Percentiles rank a stretch among this genome's conserved stretches.
phyloP scores from a whole-genome alignment of 2,113 vertebrate genomes.

The Sclerurus mexicanus region DNA sequence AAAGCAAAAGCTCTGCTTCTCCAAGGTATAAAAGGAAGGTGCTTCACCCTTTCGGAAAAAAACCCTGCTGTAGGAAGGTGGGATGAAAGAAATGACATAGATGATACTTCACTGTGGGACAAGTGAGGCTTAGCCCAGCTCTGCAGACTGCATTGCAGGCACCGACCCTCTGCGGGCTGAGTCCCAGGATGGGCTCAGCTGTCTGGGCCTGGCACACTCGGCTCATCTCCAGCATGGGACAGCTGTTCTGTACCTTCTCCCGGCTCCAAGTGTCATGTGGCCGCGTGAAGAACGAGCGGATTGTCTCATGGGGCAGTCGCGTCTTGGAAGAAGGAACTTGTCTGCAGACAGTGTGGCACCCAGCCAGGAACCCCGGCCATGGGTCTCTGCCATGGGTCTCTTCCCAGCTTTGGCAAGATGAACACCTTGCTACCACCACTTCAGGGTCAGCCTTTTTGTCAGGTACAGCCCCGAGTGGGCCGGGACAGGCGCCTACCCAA shows the following conservation, averaged over 20 bases:
- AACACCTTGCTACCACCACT: not conserved
- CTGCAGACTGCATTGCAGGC: not conserved
- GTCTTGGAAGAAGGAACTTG: not conserved
- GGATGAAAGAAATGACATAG: not conserved
- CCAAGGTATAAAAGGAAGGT: not conserved
- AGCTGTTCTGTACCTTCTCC: not conserved
- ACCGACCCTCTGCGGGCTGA: rapidly evolving
- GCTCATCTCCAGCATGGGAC: rapidly evolving
- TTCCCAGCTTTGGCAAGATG: not conserved
- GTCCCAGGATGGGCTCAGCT: rapidly evolving
- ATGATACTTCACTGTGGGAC: not conserved
- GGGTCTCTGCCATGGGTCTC: not conserved
- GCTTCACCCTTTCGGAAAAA: not conserved
- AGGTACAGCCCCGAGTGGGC: not conserved
- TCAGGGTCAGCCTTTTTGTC: not conserved
- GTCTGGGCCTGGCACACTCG: not conserved
- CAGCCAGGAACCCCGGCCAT: not conserved
- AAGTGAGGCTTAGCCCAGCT: not conserved
- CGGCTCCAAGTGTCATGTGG: not conserved
- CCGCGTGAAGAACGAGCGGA: rapidly evolving
- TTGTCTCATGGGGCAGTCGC: not conserved
- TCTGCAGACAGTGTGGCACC: not conserved
- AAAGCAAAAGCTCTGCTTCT: not conserved
- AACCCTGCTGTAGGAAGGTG: not conserved
- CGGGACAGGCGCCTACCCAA: not conserved